Percentiles rank a stretch among this genome's conserved stretches.
Evolutionary conservation across 1,140 invertebrate species (phyloP).

Genomic region (Leptopilina boulardi): DNA sequence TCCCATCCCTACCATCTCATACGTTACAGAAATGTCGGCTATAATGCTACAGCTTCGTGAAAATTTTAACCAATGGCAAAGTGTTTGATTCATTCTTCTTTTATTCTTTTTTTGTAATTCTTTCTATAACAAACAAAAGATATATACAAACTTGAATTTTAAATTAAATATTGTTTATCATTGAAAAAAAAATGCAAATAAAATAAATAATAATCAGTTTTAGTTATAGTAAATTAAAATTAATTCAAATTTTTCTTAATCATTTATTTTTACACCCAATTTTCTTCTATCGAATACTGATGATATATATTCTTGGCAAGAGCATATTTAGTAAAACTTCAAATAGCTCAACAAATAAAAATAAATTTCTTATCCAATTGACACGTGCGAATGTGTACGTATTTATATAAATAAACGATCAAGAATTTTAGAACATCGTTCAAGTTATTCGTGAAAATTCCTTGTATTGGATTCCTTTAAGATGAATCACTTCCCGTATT

Average conservation of each 20-base stretch:
- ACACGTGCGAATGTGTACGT: background rate
- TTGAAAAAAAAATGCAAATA: too few relatives aligned
- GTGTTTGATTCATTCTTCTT: background rate
- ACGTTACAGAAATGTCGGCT: slow-evolving; percentile 40
- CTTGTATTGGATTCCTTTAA: background rate
- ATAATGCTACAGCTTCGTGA: slow-evolving; percentile 59
- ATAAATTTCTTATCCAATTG: background rate
- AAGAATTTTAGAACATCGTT: slow-evolving; percentile 8
- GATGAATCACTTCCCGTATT: slow-evolving; percentile 18
- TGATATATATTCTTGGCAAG: background rate
- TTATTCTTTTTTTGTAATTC: background rate
- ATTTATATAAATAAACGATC: slow-evolving; percentile 20
- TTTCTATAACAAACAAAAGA: background rate
- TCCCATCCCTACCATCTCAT: slow-evolving; percentile 41
- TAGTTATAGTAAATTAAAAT: too few relatives aligned
- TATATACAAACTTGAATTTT: too few relatives aligned
- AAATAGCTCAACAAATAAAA: background rate
- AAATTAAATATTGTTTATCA: too few relatives aligned
- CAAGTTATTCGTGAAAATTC: background rate
- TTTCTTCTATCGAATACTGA: background rate
- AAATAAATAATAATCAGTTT: too few relatives aligned
- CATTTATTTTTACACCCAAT: too few relatives aligned
- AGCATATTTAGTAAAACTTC: background rate
- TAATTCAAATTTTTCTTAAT: too few relatives aligned
- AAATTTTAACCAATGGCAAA: slow-evolving; percentile 55